phyloP scores from a whole-genome alignment of 23 tunicate species.

The Phallusia fumigata region DNA sequence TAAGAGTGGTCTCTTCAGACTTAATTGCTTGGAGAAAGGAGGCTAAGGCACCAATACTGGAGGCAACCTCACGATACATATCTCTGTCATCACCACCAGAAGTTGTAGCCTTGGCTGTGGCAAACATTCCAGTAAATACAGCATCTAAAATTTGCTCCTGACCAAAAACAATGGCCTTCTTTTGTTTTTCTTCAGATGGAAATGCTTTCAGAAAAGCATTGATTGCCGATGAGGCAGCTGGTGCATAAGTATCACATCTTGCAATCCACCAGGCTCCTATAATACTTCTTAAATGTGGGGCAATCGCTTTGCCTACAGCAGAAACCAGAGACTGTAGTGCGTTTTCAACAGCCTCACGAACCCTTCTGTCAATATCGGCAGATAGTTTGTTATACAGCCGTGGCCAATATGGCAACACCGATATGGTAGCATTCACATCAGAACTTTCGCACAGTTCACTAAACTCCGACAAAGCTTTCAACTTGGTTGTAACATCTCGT shows the following conservation, averaged over 20 bases:
- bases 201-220: constrained; percentile 58
- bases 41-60: constrained; percentile 54
- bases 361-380: constrained; percentile 68
- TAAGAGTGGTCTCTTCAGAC: neutral
- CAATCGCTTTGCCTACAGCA: constrained; percentile 60
- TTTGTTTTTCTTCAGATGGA: constrained; percentile 51
- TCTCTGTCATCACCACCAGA: constrained; percentile 37
- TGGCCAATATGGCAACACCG: constrained; percentile 81
- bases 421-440: constrained; percentile 10
- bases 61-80: constrained; percentile 39
- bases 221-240: constrained; percentile 52
- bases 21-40: constrained; percentile 17
- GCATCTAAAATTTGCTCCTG: constrained; percentile 60
- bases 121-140: constrained; percentile 36
- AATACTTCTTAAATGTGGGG: constrained; percentile 68
- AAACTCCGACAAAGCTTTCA: constrained; percentile 68
- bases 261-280: constrained; percentile 89
- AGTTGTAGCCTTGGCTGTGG: neutral
- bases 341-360: constrained; percentile 58
- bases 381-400: constrained; percentile 54
- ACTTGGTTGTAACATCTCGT: constrained; percentile 86
- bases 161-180: constrained; percentile 53
- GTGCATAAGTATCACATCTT: constrained; percentile 79
- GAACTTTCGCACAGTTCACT: constrained; percentile 24
- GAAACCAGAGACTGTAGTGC: constrained; percentile 37